Evolutionary conservation across 1,140 invertebrate species (phyloP), one percentile per base, ranked within the genome.

Genomic region (Lordiphosa clarofinis): DNA sequence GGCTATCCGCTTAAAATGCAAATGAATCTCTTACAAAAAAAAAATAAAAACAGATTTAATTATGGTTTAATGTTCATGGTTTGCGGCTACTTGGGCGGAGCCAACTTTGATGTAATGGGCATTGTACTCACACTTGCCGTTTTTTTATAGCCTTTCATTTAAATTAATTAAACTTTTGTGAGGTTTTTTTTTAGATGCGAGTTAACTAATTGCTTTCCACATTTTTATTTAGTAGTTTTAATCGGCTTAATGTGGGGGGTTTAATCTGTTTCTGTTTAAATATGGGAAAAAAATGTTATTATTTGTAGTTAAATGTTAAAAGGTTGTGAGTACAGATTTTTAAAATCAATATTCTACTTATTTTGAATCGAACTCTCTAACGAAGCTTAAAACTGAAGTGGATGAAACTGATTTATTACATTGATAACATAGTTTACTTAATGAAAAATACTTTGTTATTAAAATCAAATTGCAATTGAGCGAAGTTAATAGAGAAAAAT

Each of bases 91-190:
- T 50, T 46, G 33, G 28, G 35, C 12, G 15, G 1, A 15, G 28
- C n/a, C n/a, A 11, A 46, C 49, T 28, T 33, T 28, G n/a, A 39
- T 37, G 24, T 12, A 40, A 40, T 50, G 19, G 5, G 15, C 24
- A 15, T 38, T 8, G 21, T 39, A 28, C 11, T 24, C 31, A 13
- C 24, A 40, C 19, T 21, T 24, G 19, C 9, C 8, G 8, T 42
- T 19, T 35, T 60, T 63, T 37, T 38, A 4, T 53, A 42, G 50
- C 21, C 12, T 33, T 49, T 28, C 53, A 65, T 65, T 65, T 56
- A 43, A 28, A 43, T 15, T 13, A 42, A 56, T 65, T 61, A 36
- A 42, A 33, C 40, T 53, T 56, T 4, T 15, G 40, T 12, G 21
- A 6, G 21, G 43, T 13, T 63, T 63, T 24, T 43, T 21, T 13